Evolutionary conservation across 2,797 vertebrate genomes (phyloP).

Genomic region (Euphonia xanthogaster): DNA sequence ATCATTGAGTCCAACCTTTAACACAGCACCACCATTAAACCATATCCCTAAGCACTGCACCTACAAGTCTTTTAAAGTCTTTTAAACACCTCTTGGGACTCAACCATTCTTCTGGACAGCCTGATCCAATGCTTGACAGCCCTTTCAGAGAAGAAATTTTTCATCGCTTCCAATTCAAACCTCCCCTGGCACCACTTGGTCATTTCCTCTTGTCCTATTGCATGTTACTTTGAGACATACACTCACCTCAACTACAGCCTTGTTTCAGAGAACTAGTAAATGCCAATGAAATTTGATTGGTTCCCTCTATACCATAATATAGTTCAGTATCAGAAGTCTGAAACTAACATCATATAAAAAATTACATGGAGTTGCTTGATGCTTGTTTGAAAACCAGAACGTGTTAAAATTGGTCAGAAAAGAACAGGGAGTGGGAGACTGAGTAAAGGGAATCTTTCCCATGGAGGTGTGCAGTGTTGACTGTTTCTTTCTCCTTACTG

Average conservation of each 20-base stretch:
- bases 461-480: background rate
- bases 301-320: background rate
- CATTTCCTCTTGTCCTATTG: rapidly evolving
- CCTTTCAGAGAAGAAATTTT: background rate
- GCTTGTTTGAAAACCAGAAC: background rate
- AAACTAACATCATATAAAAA: background rate
- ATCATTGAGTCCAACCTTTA: background rate
- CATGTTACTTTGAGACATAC: background rate
- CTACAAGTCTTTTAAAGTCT: background rate
- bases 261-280: background rate
- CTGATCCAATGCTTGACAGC: background rate
- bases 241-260: background rate
- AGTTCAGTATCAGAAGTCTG: background rate
- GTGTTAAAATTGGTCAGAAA: background rate
- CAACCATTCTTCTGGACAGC: background rate
- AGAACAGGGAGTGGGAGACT: background rate
- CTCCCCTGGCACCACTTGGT: background rate
- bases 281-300: background rate
- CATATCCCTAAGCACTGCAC: background rate
- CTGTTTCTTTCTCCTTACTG: background rate
- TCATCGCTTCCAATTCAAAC: background rate
- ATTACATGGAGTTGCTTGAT: background rate
- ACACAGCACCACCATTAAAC: background rate
- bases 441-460: background rate
- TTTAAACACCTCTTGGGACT: background rate